Evolutionary conservation across 2,888 invertebrate species (phyloP), one percentile per base, ranked within the genome.

Genomic region (Drosophila emarginata): DNA sequence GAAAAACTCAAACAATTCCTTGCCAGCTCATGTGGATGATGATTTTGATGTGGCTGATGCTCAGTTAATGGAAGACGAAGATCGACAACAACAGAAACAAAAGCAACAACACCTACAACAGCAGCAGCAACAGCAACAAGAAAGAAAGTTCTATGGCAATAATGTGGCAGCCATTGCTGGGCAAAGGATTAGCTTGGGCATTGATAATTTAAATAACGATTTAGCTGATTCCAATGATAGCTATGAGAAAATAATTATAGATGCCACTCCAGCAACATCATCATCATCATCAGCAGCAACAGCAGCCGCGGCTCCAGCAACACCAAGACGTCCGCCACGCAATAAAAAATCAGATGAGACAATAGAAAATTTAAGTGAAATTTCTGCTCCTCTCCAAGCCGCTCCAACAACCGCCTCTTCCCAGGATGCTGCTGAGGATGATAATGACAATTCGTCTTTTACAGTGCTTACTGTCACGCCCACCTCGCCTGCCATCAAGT

Each of bases 111-210:
- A 50, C 61, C 66, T 14, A 14, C 14, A 39, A 40, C 18, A 45
- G 26, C 80, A 50, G 62, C 66, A 15, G 9, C 45, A 53, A 21
- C 18, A 72, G 15, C 61, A 28, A 2, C 62, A 51, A 45, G 66
- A 63, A 61, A 61, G 68, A 54, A 80, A 86, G 57, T 79, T 88
- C 66, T 93, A 94, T 85, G 91, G 91, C 60, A 93, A 93, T 59
- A 94, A 93, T 89, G 93, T 94, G 0, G 93, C 94, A 81, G 95
- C 94, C 68, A 95, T 95, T 66, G 94, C 95, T 9, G 95, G 95
- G 7, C 95, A 95, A 89, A 93, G 95, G 83, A 94, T 95, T 78
- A 92, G 94, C 75, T 93, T 94, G 77, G 94, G 94, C 77, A 94
- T 94, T 76, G 78, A 79, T 28, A 79, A 80, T 61, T 70, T 76